Percentiles rank a stretch among this genome's conserved stretches.
These are phyloP conservation scores for Platichthys stellatus DNA, from an alignment of 2,113 vertebrate species.

Conservation along the genomic window DNA sequence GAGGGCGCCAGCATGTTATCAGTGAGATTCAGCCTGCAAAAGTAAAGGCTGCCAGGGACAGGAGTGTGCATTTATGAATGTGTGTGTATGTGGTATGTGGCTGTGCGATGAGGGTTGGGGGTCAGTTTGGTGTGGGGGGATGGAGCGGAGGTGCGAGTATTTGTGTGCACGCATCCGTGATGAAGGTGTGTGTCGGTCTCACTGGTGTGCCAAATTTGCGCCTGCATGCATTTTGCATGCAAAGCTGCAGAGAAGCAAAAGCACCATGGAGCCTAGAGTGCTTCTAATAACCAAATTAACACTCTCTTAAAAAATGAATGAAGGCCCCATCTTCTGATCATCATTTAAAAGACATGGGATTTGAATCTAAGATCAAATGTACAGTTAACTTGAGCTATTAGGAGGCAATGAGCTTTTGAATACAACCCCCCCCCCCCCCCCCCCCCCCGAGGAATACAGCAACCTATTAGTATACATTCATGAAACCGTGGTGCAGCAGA, in stretches of 20 bases:
- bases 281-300: slow-evolving; percentile 59
- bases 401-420: slow-evolving; percentile 52
- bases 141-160: slow-evolving; percentile 47
- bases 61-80: slow-evolving; percentile 66
- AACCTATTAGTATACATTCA: slow-evolving; percentile 53
- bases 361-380: slow-evolving; percentile 73
- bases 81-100: slow-evolving; percentile 45
- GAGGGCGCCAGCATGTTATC: slow-evolving; percentile 98
- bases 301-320: slow-evolving; percentile 63
- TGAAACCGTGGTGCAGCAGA: slow-evolving; percentile 37
- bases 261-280: slow-evolving; percentile 45
- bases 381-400: slow-evolving; percentile 67
- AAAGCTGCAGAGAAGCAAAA: slow-evolving; percentile 17
- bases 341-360: slow-evolving; percentile 69
- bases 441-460: slow-evolving; percentile 46
- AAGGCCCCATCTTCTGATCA: slow-evolving; percentile 62
- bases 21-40: slow-evolving; percentile 98
- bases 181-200: slow-evolving; percentile 23
- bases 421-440: not conserved
- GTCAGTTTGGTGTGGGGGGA: slow-evolving; percentile 60
- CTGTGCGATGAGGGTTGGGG: slow-evolving; percentile 54
- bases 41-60: slow-evolving; percentile 86
- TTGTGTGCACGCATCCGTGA: slow-evolving; percentile 38
- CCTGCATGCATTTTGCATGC: slow-evolving; percentile 38
- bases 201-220: slow-evolving; percentile 29